Conservation (phyloP, 2,888 invertebrate species). For the Lepidocyrtinus sp. region DNA sequence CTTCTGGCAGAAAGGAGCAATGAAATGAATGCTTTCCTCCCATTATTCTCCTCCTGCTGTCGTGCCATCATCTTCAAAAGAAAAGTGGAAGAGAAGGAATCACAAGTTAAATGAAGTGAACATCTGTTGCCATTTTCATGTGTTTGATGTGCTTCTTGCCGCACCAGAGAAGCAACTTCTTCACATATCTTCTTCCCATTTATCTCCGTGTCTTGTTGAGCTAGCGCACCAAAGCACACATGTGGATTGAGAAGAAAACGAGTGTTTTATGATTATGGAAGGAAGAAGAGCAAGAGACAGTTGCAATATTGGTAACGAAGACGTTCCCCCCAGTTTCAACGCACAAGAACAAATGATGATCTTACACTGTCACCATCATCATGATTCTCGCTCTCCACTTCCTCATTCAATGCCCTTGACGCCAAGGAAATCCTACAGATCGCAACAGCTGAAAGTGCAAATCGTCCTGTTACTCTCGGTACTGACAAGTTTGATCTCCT, state of each 20-base stretch:
- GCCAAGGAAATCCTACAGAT: background rate
- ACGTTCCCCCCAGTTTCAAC: background rate
- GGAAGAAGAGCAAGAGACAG: slow-evolving; percentile 8
- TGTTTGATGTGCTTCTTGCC: slow-evolving; percentile 3
- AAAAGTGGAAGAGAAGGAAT: slow-evolving; percentile 17
- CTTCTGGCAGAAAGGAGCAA: background rate
- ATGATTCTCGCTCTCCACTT: slow-evolving; percentile 5
- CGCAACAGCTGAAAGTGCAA: slow-evolving; percentile 7
- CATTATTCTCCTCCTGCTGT: slow-evolving; percentile 3
- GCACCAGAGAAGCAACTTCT: background rate
- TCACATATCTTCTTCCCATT: background rate
- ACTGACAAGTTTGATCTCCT: slow-evolving; percentile 31
- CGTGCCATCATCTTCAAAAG: background rate
- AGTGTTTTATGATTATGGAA: slow-evolving; percentile 11
- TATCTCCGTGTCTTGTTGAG: background rate
- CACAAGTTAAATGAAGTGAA: slow-evolving; percentile 11
- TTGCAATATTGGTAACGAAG: slow-evolving; percentile 2
- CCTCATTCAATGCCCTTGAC: slow-evolving; percentile 8
- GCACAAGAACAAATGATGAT: slow-evolving; percentile 13
- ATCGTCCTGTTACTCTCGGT: slow-evolving; percentile 23
- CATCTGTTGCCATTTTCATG: slow-evolving; percentile 13
- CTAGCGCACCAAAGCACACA: background rate
- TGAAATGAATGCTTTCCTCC: slow-evolving; percentile 1
- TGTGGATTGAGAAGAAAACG: slow-evolving; percentile 13
- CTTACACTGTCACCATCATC: slow-evolving; percentile 1